A percentile compares a stretch with the other conserved stretches of the same genome.
phyloP scores from a whole-genome alignment of 2,113 vertebrate genomes.

The Tauraco erythrolophus region DNA sequence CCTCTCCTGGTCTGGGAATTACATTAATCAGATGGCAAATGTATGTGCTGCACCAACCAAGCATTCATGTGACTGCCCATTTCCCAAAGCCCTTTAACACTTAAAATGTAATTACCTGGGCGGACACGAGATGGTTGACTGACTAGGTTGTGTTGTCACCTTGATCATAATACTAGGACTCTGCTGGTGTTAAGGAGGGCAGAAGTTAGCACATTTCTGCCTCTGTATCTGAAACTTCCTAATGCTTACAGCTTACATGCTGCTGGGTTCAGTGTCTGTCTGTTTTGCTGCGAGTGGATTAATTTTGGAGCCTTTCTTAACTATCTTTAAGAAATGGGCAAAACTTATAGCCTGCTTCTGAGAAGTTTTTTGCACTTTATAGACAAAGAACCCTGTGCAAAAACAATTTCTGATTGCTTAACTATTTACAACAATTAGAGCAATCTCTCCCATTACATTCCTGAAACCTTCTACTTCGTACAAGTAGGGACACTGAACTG shows the following conservation, averaged over 20 bases:
- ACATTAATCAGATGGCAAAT: not conserved
- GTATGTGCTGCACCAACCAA: not conserved
- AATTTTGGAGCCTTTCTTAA: not conserved
- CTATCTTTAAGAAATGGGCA: not conserved
- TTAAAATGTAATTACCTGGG: conserved; percentile 14
- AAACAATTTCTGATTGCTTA: not conserved
- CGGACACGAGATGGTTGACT: not conserved
- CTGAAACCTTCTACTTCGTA: not conserved
- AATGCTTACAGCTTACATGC: not conserved
- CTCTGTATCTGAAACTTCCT: not conserved
- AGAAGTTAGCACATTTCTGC: not conserved
- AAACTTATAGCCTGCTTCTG: not conserved
- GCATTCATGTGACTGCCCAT: not conserved
- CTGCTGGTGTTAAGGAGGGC: not conserved
- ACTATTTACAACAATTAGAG: not conserved
- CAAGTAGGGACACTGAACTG: not conserved
- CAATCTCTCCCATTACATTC: not conserved
- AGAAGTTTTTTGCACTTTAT: not conserved
- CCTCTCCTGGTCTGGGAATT: not conserved
- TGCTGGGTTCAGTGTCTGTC: not conserved
- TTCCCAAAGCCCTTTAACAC: not conserved
- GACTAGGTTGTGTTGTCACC: not conserved
- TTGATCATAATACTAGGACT: not conserved
- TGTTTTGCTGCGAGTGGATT: not conserved
- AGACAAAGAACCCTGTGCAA: not conserved